These are phyloP conservation scores for Amyelois transitella DNA, from an alignment of 1,140 invertebrate genomes.

Conservation along the genomic window DNA sequence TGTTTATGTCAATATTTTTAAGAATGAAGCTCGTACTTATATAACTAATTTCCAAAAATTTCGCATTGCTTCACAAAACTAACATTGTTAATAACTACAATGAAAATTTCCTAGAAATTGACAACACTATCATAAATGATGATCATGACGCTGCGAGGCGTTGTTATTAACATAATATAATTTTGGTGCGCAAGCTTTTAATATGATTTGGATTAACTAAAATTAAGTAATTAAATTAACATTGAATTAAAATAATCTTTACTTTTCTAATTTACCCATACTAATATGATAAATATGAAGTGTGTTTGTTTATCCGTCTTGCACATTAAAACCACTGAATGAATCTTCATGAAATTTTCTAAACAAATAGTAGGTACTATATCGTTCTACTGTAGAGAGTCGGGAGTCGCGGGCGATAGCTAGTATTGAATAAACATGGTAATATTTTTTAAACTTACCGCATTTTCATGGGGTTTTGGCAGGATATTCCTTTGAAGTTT, in stretches of 20 bases:
- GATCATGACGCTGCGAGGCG: neutral
- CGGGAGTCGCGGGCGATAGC: too few relatives aligned
- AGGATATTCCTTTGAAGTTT: conserved; percentile 80
- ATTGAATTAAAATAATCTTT: neutral
- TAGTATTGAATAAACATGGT: too few relatives aligned
- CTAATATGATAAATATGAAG: too few relatives aligned
- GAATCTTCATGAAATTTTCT: too few relatives aligned
- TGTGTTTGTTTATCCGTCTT: too few relatives aligned
- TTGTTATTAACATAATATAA: neutral
- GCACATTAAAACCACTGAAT: too few relatives aligned
- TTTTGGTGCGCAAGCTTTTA: neutral
- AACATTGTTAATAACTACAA: too few relatives aligned
- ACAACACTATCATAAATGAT: neutral
- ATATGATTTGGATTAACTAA: neutral
- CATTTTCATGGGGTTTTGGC: conserved; percentile 60
- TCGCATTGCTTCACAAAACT: neutral
- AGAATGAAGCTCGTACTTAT: too few relatives aligned
- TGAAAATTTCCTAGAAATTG: neutral
- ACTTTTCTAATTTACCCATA: too few relatives aligned
- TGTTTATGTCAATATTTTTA: too few relatives aligned
- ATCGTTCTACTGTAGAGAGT: too few relatives aligned
- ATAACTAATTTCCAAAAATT: neutral
- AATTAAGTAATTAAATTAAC: neutral
- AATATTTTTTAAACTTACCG: conserved; percentile 37
- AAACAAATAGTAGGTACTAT: too few relatives aligned